These are phyloP conservation scores for Drosophila obscura DNA, from an alignment of 1,140 invertebrate genomes.

Conservation along the genomic window DNA sequence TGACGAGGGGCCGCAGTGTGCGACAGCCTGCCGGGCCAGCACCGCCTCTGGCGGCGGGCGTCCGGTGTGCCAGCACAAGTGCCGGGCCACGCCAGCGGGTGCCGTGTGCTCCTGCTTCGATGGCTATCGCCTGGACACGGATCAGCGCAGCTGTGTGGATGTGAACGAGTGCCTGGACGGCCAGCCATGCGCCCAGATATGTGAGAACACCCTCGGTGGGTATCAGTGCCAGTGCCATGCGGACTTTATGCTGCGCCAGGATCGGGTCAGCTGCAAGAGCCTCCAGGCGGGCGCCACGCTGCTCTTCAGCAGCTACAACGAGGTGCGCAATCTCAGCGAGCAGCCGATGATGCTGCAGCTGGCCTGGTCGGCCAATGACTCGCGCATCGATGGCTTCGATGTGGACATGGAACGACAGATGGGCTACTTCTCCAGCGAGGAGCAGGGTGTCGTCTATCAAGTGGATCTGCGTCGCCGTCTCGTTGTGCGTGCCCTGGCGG, in stretches of 20 bases:
- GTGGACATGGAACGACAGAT: conserved; percentile 76
- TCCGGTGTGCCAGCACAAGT: conserved; percentile 84
- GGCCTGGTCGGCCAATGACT: conserved; percentile 82
- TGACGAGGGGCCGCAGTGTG: conserved; percentile 72
- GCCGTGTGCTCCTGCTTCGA: conserved; percentile 89
- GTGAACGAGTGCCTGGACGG: conserved; percentile 88
- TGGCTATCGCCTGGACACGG: conserved; percentile 88
- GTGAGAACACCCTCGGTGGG: conserved; percentile 89
- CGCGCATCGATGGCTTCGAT: conserved; percentile 85
- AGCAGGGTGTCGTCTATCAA: conserved; percentile 73
- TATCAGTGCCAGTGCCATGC: conserved; percentile 90
- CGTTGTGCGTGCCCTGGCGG: conserved; percentile 84
- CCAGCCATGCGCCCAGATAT: conserved; percentile 91
- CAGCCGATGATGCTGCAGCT: conserved; percentile 78
- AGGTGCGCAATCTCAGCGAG: conserved; percentile 85
- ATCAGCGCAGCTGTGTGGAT: conserved; percentile 86
- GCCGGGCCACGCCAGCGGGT: conserved; percentile 80
- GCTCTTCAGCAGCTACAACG: conserved; percentile 84
- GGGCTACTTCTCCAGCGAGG: conserved; percentile 83
- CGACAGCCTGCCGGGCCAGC: conserved; percentile 51
- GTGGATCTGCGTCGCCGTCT: conserved; percentile 55
- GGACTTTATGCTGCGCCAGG: conserved; percentile 86
- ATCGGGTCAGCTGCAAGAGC: conserved; percentile 90
- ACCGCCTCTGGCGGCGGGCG: neutral
- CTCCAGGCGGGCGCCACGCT: conserved; percentile 84